Evolutionary conservation across 2,113 vertebrate genomes (phyloP), one percentile per base, ranked within the genome.

Genomic region (Pithys albifrons): DNA sequence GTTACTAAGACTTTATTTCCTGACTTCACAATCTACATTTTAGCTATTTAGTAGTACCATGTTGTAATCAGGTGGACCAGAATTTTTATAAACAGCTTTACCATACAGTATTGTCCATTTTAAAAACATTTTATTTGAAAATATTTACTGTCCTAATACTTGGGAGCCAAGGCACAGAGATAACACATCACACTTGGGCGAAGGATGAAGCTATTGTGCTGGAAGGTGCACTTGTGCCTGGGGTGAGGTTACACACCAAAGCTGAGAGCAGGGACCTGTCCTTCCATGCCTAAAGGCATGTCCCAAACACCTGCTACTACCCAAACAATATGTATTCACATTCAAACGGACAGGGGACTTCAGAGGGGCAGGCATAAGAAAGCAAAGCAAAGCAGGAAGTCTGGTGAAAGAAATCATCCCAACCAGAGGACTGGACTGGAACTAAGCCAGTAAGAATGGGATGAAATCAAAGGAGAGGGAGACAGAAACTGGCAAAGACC

Each of bases 381-480:
- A 92, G 85, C 3, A 4, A 78, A 85, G 85, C n/a, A 91, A 94
- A 88, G 75, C 82, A 92, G 75, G 88, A 93, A 92, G 73, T 73
- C 59, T 89, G 80, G 55, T 74, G 43, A 93, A 91, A 95, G 72
- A 86, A 87, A 84, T 43, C 57, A 89, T 43, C 55, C 89, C 74
- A 61, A 84, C 76, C 88, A 81, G 89, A 95, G 43, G 91, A 84
- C 69, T 85, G 54, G 35, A 76, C 79, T 91, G 87, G 91, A 96
- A 95, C 77, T 87, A 87, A 91, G 87, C 87, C 91, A 96, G 51
- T 23, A 80, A 88, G 88, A 90, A 94, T 51, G 51, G 20, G 59
- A 83, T 73, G 64, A 94, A 91, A 94, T n/a, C 54, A 80, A 75
- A 90, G 67, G 52, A 79, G 37, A 87, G 27, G 23, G 41, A 85